Percentiles rank a stretch among this genome's conserved stretches.
Conservation (phyloP, 92 coral and sea anemone species). For the Epizoanthus scotinus region DNA sequence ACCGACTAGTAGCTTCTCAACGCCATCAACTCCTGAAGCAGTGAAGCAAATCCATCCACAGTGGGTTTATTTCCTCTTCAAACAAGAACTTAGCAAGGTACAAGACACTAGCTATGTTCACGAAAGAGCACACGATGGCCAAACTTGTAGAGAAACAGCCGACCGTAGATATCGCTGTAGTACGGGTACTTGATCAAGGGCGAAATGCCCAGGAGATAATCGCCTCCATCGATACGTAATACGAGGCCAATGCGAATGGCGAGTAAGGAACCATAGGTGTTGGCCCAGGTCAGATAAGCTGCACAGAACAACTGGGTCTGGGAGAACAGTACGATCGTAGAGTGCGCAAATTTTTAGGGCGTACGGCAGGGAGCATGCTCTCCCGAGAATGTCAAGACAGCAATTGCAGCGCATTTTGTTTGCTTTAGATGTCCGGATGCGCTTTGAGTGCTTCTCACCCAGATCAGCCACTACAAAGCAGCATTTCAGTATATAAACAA, state of each 20-base stretch:
- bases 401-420: too few relatives aligned
- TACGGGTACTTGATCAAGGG: constrained; percentile 39
- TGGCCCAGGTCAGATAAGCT: constrained; percentile 11
- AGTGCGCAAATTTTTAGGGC: too few relatives aligned
- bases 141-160: constrained; percentile 41
- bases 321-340: constrained; percentile 28
- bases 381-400: too few relatives aligned
- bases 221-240: constrained; percentile 39
- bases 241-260: constrained; percentile 12
- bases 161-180: constrained; percentile 41
- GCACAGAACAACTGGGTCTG: constrained; percentile 46
- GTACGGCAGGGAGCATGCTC: too few relatives aligned
- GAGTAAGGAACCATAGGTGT: constrained; percentile 35
- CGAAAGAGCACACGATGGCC: constrained; percentile 21
- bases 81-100: constrained; percentile 41
- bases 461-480: too few relatives aligned
- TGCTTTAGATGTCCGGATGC: too few relatives aligned
- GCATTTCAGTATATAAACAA: too few relatives aligned
- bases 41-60: constrained; percentile 24
- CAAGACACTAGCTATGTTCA: constrained; percentile 13
- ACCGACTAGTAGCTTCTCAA: neutral
- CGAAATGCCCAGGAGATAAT: neutral
- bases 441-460: too few relatives aligned
- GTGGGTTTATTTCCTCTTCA: neutral
- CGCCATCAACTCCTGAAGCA: neutral